Conservation (phyloP, 2,888 invertebrate species). For the Lysandra coridon region DNA sequence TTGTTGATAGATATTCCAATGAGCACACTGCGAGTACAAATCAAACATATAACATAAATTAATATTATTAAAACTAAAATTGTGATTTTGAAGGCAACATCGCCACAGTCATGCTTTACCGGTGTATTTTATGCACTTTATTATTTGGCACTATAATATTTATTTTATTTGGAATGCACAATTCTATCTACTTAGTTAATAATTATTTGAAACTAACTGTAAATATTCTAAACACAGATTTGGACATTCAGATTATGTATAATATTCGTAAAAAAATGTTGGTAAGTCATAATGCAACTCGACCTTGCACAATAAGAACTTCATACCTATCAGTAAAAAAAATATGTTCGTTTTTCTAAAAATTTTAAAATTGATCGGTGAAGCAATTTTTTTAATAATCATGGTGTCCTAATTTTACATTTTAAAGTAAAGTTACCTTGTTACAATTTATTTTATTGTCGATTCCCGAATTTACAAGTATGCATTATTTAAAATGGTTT, state of each 20-base stretch:
- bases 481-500: background rate
- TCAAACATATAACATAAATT: slow-evolving; percentile 47
- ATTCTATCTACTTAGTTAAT: slow-evolving; percentile 63
- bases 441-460: slow-evolving; percentile 17
- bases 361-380: background rate
- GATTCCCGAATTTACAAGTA: background rate
- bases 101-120: slow-evolving; percentile 50
- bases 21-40: slow-evolving; percentile 55
- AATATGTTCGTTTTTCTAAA: background rate
- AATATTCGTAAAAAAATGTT: slow-evolving; percentile 29
- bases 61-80: slow-evolving; percentile 51
- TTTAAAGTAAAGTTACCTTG: background rate
- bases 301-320: slow-evolving; percentile 27
- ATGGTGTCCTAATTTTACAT: slow-evolving; percentile 2
- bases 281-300: slow-evolving; percentile 33
- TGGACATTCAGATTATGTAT: slow-evolving; percentile 55
- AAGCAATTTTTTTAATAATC: background rate
- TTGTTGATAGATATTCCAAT: slow-evolving; percentile 56
- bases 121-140: slow-evolving; percentile 33
- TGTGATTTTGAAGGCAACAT: slow-evolving; percentile 64
- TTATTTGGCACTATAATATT: slow-evolving; percentile 71
- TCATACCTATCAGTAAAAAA: background rate
- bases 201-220: slow-evolving; percentile 53
- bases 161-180: slow-evolving; percentile 68
- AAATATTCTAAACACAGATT: slow-evolving; percentile 36